These are phyloP conservation scores for Aeoliscus strigatus DNA, from an alignment of 2,797 vertebrate genomes.

Conservation along the genomic window DNA sequence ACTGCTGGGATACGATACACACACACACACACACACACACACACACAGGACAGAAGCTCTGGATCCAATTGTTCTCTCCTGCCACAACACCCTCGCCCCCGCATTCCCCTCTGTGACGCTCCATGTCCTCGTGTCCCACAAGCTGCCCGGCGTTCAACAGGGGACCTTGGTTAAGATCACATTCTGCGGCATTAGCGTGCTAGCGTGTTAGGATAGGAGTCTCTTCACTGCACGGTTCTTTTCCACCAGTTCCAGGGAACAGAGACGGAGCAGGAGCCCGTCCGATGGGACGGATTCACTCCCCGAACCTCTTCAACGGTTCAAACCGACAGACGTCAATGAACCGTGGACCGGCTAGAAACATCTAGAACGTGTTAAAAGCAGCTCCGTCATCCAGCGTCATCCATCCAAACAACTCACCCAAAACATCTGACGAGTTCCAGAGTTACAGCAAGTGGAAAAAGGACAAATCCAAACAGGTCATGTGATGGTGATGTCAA, in stretches of 20 bases:
- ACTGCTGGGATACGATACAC: too few species aligned
- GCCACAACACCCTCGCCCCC: slow-evolving; percentile 31
- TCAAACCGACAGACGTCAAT: too few species aligned
- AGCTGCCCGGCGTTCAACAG: slow-evolving; percentile 31
- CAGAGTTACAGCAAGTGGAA: background rate
- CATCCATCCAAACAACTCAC: background rate
- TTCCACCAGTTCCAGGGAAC: too few species aligned
- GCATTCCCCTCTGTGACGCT: slow-evolving; percentile 18
- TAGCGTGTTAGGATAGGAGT: slow-evolving; percentile 10
- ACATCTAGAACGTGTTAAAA: too few species aligned
- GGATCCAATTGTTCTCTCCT: slow-evolving; percentile 45
- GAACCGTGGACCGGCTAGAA: too few species aligned
- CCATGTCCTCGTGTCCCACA: slow-evolving; percentile 49
- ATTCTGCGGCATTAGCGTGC: slow-evolving; percentile 29
- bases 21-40: slow-evolving; percentile 8
- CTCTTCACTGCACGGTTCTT: too few species aligned
- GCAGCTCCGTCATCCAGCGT: too few species aligned
- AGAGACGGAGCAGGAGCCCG: too few species aligned
- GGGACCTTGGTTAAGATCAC: slow-evolving; percentile 34
- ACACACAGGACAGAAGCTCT: slow-evolving; percentile 27
- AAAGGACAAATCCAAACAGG: slow-evolving; percentile 41
- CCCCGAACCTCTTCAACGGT: too few species aligned
- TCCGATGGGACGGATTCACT: too few species aligned
- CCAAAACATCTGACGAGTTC: too few species aligned
- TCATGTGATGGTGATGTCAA: slow-evolving; percentile 60